Evolutionary conservation across 2,888 invertebrate genomes (phyloP).

Genomic region (Harpagoxenus sublaevis): DNA sequence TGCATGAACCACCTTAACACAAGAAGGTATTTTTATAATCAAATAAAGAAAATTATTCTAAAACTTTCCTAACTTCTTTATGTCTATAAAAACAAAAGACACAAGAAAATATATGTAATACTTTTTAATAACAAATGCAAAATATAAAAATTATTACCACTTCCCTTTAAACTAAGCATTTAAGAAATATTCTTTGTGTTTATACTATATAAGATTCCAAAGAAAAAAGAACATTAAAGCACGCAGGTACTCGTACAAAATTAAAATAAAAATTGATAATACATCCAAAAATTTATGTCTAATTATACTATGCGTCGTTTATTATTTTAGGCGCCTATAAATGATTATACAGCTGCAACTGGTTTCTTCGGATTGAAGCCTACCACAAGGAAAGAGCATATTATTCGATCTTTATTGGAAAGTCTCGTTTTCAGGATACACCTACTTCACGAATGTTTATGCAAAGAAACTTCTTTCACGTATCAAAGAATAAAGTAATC

Average conservation of each 20-base stretch:
- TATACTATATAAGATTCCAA: neutral
- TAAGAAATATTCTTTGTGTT: neutral
- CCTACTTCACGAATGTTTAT: slow-evolving; percentile 92
- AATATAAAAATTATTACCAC: neutral
- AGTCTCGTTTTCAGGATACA: slow-evolving; percentile 94
- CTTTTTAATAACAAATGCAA: neutral
- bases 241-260: neutral
- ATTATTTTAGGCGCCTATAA: slow-evolving; percentile 93
- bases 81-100: neutral
- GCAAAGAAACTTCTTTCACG: slow-evolving; percentile 89
- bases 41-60: slow-evolving; percentile 3
- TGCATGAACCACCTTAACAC: too few species aligned
- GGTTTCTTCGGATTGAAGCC: slow-evolving; percentile 93
- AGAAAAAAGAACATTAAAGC: neutral
- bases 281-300: neutral
- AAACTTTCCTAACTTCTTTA: neutral
- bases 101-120: neutral
- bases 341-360: slow-evolving; percentile 94
- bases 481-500: slow-evolving; percentile 90
- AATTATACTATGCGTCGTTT: neutral
- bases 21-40: neutral
- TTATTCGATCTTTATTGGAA: slow-evolving; percentile 94
- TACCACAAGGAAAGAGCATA: slow-evolving; percentile 92
- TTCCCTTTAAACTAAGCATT: neutral
- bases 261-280: neutral